These are phyloP conservation scores for crab-eating macaque (Macaca fascicularis) DNA, from an alignment of 2,113 vertebrate species.

Conservation along the genomic window T2T-MFA8v1.1 NC_088394.1:84831001-84831500, in stretches of 20 bases:
- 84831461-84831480: neutral
- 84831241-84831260: neutral
- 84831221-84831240: neutral
- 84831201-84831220: neutral
- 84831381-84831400: too few species aligned
- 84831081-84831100: neutral
- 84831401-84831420: neutral
- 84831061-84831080: neutral
- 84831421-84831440: neutral
- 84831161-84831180: neutral
- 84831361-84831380: too few species aligned
- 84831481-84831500: neutral
- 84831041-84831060: neutral
- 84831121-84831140: too few species aligned
- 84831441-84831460: too few species aligned
- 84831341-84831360: too few species aligned
- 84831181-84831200: rapidly evolving
- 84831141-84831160: neutral
- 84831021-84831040: too few species aligned
- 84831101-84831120: neutral
- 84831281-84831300: neutral
- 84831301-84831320: neutral
- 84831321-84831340: neutral
- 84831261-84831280: too few species aligned
- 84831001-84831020: neutral